Percentiles rank a stretch among this genome's conserved stretches.
These are phyloP conservation scores for Peromyscus maniculatus DNA, from an alignment of 2,113 vertebrate genomes.

Conservation along the genomic window DNA sequence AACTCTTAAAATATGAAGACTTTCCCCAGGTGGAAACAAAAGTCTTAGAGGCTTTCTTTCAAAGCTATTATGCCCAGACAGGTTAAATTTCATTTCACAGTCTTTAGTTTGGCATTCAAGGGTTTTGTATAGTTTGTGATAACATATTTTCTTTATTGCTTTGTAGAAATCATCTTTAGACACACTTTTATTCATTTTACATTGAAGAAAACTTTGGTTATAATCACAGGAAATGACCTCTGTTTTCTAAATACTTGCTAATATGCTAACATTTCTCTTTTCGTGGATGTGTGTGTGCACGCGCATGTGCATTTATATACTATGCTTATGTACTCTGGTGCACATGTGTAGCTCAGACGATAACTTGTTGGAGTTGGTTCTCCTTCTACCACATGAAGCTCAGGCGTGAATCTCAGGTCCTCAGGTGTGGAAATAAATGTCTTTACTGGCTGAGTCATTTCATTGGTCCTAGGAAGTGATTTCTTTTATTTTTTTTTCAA, in stretches of 20 bases:
- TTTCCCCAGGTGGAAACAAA: neutral
- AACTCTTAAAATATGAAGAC: constrained; percentile 40
- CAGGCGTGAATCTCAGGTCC: neutral
- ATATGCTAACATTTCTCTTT: neutral
- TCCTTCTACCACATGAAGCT: too few species aligned
- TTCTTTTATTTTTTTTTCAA: neutral
- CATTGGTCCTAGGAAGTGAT: neutral
- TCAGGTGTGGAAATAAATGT: neutral
- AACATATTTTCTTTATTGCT: constrained; percentile 2
- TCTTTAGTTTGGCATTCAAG: constrained; percentile 47
- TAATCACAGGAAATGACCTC: neutral
- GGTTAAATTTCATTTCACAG: constrained; percentile 37
- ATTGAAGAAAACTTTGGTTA: constrained; percentile 9
- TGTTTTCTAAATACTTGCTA: constrained; percentile 45
- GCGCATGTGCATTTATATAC: neutral
- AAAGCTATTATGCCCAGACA: neutral
- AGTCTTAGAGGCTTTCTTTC: constrained; percentile 2
- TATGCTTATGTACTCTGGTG: neutral
- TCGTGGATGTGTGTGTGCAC: neutral
- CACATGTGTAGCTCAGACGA: neutral
- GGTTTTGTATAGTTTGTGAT: neutral
- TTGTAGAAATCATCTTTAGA: constrained; percentile 46
- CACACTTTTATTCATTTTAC: constrained; percentile 49
- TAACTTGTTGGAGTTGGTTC: neutral
- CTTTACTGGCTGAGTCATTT: neutral